These are phyloP conservation scores for Scaptodrosophila lebanonensis DNA, from an alignment of 1,140 invertebrate species.

Conservation along the genomic window DNA sequence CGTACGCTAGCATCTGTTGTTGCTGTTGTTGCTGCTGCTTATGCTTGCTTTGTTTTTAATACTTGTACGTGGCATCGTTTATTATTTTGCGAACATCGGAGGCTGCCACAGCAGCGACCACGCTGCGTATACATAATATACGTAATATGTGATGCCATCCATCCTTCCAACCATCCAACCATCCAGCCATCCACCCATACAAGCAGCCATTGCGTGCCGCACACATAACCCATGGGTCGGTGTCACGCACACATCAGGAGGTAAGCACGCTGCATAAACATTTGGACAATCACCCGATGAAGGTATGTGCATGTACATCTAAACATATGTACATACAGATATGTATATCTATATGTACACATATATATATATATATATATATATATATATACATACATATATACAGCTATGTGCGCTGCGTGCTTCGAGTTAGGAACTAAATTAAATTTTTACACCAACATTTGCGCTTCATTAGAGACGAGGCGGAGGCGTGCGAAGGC, in stretches of 20 bases:
- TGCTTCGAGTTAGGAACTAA: slow-evolving; percentile 58
- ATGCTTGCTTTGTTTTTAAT: slow-evolving; percentile 68
- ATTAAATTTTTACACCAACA: slow-evolving; percentile 74
- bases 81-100: slow-evolving; percentile 46
- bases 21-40: neutral
- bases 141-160: slow-evolving; percentile 11
- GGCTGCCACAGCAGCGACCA: slow-evolving; percentile 21
- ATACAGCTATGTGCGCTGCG: slow-evolving; percentile 40
- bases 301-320: no score
- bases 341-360: no score
- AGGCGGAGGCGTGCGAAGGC: slow-evolving; percentile 5
- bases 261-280: slow-evolving; percentile 72
- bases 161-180: no score
- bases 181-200: no score
- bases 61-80: slow-evolving; percentile 71
- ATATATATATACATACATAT: slow-evolving; percentile 1
- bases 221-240: slow-evolving; percentile 50
- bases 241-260: slow-evolving; percentile 71
- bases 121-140: slow-evolving; percentile 57
- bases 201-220: neutral
- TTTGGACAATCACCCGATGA: slow-evolving; percentile 37
- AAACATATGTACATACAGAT: no score
- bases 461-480: slow-evolving; percentile 67
- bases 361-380: no score
- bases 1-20: slow-evolving; percentile 64